Percentiles rank a stretch among this genome's conserved stretches.
These are phyloP conservation scores for Fratercula arctica DNA, from an alignment of 2,797 vertebrate species.

Conservation along the genomic window DNA sequence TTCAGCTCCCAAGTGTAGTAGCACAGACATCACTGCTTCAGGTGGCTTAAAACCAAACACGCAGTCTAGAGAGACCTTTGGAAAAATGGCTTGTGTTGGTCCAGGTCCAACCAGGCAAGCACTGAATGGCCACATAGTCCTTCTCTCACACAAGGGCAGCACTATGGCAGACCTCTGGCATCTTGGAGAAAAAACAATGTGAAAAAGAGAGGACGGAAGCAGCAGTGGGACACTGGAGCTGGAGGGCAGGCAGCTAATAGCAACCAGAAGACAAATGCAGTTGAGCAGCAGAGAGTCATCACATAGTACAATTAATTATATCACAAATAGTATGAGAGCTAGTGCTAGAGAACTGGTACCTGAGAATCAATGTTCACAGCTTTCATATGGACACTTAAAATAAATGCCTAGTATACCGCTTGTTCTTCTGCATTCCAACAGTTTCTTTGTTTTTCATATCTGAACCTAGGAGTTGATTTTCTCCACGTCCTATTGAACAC, in stretches of 20 bases:
- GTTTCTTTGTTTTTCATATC: neutral
- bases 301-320: neutral
- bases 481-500: neutral
- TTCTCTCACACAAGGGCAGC: neutral
- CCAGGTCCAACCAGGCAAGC: neutral
- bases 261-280: neutral
- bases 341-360: neutral
- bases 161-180: neutral
- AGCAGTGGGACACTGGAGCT: neutral
- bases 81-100: neutral
- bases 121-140: neutral
- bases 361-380: neutral
- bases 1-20: neutral
- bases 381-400: neutral
- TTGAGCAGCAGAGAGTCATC: neutral
- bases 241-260: neutral
- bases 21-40: neutral
- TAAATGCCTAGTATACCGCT: neutral
- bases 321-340: neutral
- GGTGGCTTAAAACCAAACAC: neutral
- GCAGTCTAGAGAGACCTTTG: rapidly evolving
- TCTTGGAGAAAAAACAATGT: neutral
- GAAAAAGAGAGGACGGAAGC: neutral
- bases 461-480: neutral
- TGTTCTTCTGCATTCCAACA: neutral